These are phyloP conservation scores for Platycercus adscitus DNA, from an alignment of 2,113 vertebrate species.

Conservation along the genomic window DNA sequence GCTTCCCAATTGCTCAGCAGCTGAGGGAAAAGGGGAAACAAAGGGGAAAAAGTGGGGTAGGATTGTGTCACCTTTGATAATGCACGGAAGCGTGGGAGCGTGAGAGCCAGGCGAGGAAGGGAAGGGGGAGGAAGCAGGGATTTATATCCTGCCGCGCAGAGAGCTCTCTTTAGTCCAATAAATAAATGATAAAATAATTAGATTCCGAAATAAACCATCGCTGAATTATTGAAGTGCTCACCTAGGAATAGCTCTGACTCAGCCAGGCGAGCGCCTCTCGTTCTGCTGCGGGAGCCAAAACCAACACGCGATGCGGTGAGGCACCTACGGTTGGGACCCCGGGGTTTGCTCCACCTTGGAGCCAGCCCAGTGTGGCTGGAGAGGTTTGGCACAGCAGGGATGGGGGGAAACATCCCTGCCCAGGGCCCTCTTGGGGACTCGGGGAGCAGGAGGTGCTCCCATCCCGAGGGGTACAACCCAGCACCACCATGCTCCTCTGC, in stretches of 20 bases:
- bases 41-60: not conserved
- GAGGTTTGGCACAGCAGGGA: no score
- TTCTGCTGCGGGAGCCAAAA: not conserved
- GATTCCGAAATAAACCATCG: not conserved
- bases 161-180: not conserved
- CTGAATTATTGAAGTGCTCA: slow-evolving; percentile 16
- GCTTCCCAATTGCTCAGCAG: not conserved
- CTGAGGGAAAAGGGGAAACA: not conserved
- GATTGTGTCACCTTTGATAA: not conserved
- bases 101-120: not conserved
- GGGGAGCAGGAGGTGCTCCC: not conserved
- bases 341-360: not conserved
- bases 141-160: not conserved
- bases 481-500: not conserved
- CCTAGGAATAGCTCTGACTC: not conserved
- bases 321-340: not conserved
- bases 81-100: not conserved
- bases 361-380: fast-evolving
- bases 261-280: not conserved
- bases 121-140: not conserved
- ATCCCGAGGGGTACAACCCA: fast-evolving
- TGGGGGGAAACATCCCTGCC: not conserved
- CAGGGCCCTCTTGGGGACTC: fast-evolving
- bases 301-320: fast-evolving
- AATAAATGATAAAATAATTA: slow-evolving; percentile 49